Conservation (phyloP, 2,113 vertebrate genomes). For the Siphamia tubifer region DNA sequence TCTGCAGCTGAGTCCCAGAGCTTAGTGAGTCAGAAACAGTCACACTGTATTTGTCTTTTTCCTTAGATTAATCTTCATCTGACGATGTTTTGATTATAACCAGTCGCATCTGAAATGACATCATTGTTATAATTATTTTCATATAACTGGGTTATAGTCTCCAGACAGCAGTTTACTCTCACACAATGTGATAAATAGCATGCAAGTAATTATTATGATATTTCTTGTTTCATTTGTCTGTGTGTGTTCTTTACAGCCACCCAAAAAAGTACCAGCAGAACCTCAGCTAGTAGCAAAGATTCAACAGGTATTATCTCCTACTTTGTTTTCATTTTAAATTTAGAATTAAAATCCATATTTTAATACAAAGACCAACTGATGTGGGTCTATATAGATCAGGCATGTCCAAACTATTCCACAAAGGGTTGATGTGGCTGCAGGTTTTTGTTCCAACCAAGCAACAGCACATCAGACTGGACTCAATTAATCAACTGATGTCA, state of each 20-base stretch:
- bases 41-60: not conserved
- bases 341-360: not conserved
- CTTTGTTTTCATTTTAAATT: not conserved
- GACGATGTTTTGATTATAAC: too few relatives aligned
- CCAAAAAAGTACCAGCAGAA: slow-evolving; percentile 23
- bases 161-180: too few relatives aligned
- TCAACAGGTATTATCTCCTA: slow-evolving; percentile 50
- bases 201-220: not conserved
- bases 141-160: too few relatives aligned
- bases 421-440: too few relatives aligned
- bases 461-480: too few relatives aligned
- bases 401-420: too few relatives aligned
- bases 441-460: too few relatives aligned
- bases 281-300: slow-evolving; percentile 32
- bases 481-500: too few relatives aligned
- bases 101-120: not conserved
- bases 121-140: not conserved
- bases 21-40: not conserved
- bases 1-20: not conserved
- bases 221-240: not conserved
- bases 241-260: slow-evolving; percentile 57
- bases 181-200: too few relatives aligned
- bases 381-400: too few relatives aligned
- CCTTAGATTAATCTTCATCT: not conserved
- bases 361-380: too few relatives aligned